Base-by-base conservation (phyloP, 1,140 invertebrate species). In the Teleogryllus occipitalis region DNA sequence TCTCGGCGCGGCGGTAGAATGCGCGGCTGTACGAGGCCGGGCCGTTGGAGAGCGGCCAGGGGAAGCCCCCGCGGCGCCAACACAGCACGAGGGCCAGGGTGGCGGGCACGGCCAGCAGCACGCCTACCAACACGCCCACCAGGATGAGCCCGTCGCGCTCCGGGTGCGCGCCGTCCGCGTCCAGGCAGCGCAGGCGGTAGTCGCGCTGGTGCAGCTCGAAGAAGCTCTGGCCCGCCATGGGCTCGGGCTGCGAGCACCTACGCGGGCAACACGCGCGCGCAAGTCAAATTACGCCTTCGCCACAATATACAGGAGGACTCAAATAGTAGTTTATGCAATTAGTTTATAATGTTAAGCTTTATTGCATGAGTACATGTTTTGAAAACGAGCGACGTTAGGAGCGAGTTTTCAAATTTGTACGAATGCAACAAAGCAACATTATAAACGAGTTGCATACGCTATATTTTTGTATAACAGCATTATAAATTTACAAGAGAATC, bases 141-240 rank as follows among this genome's bases (percentile, higher is more conserved):
- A 94, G 87, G 14, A 94, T 85, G 10, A 88, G 85, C 0, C 89
- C 91, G 82, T 92, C 92, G 48, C 85, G 88, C 83, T 93, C 91
- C 0, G 92, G 91, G 47, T 86, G 84, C 12, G 89, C 86, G 0
- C 88, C 89, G 81, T 92, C 91, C 7, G 86, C 82, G 84, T 90
- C 92, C 22, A 89, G 83, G 82, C 91, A 92, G 47, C 89, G 87
- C 85, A 94, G 88, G 15, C 87, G 85, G 39, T 88, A 86, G 21
- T 90, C 85, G 6, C 86, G 86, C 8, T 87, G 84, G 74, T 90
- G 86, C 0, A 92, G 83, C 7, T 89, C 86, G 0, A 90, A 85
- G 78, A 94, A 85, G 0, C 89, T 85, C 46, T 85, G 84, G 0
- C 87, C 87, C 47, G 88, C 87, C 90, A 92, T 90, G 81, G 89